Evolutionary conservation across 30 jellyfish, hydroid and myxozoan genomes (phyloP).

Genomic region (Catostylus mosaicus): DNA sequence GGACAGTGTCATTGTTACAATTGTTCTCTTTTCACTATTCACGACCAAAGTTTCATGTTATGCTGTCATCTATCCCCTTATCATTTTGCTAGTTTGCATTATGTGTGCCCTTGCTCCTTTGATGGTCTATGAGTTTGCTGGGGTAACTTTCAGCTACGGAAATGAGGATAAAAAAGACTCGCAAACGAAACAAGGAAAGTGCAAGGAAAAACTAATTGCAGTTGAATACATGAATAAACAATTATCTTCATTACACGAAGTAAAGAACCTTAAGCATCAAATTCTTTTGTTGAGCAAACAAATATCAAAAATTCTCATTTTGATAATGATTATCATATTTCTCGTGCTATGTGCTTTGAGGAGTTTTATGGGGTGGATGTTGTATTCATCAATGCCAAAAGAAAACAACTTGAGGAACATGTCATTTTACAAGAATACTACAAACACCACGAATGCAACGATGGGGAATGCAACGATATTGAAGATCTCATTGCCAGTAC

Average conservation of each 20-base stretch:
- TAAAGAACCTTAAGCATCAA: not conserved
- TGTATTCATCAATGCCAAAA: not conserved
- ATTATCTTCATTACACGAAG: conserved; percentile 36
- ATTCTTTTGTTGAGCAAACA: not conserved
- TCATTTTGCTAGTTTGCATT: conserved; percentile 26
- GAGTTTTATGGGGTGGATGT: conserved; percentile 27
- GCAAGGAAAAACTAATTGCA: conserved; percentile 39
- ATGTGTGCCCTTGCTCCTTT: conserved; percentile 32
- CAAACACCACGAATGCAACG: not conserved
- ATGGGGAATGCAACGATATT: not conserved
- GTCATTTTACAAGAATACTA: not conserved
- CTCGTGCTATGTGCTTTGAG: conserved; percentile 20
- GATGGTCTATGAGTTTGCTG: conserved; percentile 41
- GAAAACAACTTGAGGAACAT: not conserved
- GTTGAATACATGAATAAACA: conserved; percentile 34
- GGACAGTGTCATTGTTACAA: conserved; percentile 40
- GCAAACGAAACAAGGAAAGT: not conserved
- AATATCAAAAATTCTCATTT: conserved; percentile 6
- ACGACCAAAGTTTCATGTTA: conserved; percentile 13
- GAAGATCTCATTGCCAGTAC: not conserved
- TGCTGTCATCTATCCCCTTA: conserved; percentile 27
- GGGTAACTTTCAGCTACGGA: conserved; percentile 36
- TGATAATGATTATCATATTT: not conserved
- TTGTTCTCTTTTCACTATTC: conserved; percentile 9
- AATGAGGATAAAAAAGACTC: conserved; percentile 4